Conservation (phyloP, 2,888 invertebrate genomes). For the Sphinx pinastri region DNA sequence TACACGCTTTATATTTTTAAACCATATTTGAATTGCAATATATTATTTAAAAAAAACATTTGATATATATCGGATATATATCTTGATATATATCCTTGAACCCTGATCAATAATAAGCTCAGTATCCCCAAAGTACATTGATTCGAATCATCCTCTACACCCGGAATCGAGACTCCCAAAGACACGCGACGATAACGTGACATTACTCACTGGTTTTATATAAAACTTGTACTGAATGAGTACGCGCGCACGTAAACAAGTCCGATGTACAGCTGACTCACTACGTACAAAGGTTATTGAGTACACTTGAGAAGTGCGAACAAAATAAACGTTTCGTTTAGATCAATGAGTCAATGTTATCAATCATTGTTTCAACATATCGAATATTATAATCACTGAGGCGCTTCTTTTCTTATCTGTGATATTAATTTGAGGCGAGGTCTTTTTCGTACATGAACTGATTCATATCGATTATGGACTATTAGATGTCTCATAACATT, state of each 20-base stretch:
- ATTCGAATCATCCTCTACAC: background rate
- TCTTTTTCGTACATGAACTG: no score
- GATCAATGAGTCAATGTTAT: conserved; percentile 16
- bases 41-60: no score
- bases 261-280: conserved; percentile 12
- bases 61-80: no score
- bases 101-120: no score
- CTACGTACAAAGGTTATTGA: conserved; percentile 9
- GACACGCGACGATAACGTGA: background rate
- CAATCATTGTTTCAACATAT: background rate
- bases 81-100: no score
- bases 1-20: no score
- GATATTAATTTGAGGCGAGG: no score
- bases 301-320: background rate
- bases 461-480: no score
- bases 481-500: no score
- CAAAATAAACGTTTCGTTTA: conserved; percentile 8
- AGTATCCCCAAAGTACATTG: no score
- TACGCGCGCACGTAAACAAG: conserved; percentile 14
- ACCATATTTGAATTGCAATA: no score
- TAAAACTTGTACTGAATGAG: conserved; percentile 7
- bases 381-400: background rate
- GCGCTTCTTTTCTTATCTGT: background rate
- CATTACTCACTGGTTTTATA: conserved; percentile 13
- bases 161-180: background rate